Conservation (phyloP, 2,888 invertebrate species). For the Ormyrus nitidulus region DNA sequence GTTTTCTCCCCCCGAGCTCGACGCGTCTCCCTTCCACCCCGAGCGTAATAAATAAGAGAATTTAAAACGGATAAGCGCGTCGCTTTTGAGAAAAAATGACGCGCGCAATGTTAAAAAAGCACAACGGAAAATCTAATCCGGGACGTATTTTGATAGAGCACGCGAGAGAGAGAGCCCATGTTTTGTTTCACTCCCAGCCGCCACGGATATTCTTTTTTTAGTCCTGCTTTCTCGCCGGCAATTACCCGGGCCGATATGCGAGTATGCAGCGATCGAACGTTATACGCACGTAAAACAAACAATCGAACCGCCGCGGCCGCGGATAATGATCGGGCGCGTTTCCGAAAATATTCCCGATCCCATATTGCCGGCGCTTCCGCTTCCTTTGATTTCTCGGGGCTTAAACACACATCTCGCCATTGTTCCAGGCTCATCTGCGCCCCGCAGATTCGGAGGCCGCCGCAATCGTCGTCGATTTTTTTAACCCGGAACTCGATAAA, state of each 20-base stretch:
- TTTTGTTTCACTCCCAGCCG: conserved; percentile 11
- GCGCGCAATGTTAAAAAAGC: conserved; percentile 21
- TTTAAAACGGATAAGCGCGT: conserved; percentile 23
- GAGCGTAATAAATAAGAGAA: conserved; percentile 43
- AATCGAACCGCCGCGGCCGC: neutral
- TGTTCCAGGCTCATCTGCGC: no score
- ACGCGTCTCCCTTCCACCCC: neutral
- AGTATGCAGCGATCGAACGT: neutral
- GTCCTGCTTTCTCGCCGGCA: neutral
- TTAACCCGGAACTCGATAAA: no score
- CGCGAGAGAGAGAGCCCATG: neutral
- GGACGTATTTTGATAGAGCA: conserved; percentile 32
- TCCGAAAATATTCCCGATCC: no score
- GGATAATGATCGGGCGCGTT: no score
- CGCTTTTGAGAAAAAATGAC: neutral
- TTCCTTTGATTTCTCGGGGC: no score
- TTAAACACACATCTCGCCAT: no score
- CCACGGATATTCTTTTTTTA: neutral
- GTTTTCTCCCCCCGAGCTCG: neutral
- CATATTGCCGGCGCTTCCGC: no score
- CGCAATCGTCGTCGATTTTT: no score
- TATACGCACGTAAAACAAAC: neutral
- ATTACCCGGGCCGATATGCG: conserved; percentile 13
- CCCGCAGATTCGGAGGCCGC: no score
- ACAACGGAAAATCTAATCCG: conserved; percentile 37